These are phyloP conservation scores for Poeciliopsis paucimaculata DNA, from an alignment of 2,797 vertebrate genomes.

Conservation along the genomic window DNA sequence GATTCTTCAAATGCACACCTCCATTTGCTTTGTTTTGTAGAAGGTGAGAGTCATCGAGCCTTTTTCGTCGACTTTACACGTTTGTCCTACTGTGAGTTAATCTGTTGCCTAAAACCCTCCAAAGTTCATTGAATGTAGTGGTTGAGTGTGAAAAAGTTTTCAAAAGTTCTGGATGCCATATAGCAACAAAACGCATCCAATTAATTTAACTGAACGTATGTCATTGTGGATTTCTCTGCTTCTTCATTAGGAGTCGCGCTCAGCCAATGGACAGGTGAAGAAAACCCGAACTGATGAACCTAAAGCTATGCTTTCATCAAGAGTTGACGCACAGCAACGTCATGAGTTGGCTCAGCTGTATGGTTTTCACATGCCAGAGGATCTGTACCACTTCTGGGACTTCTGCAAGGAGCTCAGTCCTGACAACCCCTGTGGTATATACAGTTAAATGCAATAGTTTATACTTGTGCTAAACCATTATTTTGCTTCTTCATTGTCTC, in stretches of 20 bases:
- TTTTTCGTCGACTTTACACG: not conserved
- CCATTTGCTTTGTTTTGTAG: not conserved
- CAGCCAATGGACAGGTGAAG: slow-evolving; percentile 75
- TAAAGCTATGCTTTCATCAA: slow-evolving; percentile 35
- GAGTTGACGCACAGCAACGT: slow-evolving; percentile 67
- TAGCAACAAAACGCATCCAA: not conserved
- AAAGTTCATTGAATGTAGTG: not conserved
- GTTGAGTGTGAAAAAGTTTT: not conserved
- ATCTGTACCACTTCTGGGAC: slow-evolving; percentile 94
- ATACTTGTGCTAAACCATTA: not conserved
- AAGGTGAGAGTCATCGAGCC: not conserved
- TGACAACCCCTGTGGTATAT: slow-evolving; percentile 86
- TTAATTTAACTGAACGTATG: not conserved
- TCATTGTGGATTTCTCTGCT: not conserved
- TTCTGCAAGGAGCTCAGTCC: slow-evolving; percentile 88
- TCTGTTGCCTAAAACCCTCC: not conserved
- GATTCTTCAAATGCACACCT: not conserved
- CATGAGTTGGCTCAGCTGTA: slow-evolving; percentile 87
- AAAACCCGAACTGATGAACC: slow-evolving; percentile 72
- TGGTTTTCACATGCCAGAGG: slow-evolving; percentile 88
- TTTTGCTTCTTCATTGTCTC: not conserved
- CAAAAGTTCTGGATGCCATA: not conserved
- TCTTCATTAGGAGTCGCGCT: slow-evolving; percentile 64
- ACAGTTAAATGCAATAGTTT: not conserved
- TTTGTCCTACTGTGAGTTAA: not conserved